These are phyloP conservation scores for Hyperopisus bebe DNA, from an alignment of 2,113 vertebrate species.

Conservation along the genomic window DNA sequence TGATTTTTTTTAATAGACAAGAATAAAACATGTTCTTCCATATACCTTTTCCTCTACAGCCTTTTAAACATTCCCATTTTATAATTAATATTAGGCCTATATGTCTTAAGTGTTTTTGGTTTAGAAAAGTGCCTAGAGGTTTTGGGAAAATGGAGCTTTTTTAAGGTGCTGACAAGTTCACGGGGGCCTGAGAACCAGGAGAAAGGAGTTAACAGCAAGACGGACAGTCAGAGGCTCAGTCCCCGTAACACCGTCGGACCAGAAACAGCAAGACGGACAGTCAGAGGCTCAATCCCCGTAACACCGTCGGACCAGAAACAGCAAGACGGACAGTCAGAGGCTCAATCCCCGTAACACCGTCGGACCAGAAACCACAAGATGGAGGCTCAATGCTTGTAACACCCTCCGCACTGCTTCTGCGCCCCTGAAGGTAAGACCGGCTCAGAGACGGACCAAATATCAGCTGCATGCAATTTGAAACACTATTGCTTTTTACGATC, in stretches of 20 bases:
- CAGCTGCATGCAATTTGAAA: slow-evolving; percentile 41
- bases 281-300: background rate
- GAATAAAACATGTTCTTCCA: slow-evolving; percentile 20
- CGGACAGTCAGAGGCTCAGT: background rate
- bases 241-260: background rate
- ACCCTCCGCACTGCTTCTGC: background rate
- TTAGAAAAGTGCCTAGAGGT: background rate
- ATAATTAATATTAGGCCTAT: background rate
- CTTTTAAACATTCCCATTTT: background rate
- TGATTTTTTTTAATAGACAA: slow-evolving; percentile 38
- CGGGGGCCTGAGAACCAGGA: background rate
- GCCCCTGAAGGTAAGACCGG: background rate
- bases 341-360: background rate
- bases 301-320: too few relatives aligned
- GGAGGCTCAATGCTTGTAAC: background rate
- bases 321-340: background rate
- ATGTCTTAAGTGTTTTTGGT: background rate
- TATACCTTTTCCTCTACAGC: background rate
- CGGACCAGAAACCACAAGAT: too few relatives aligned
- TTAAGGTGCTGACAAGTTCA: slow-evolving; percentile 8
- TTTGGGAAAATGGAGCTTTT: background rate
- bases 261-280: background rate
- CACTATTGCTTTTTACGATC: slow-evolving; percentile 49
- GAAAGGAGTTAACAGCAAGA: background rate
- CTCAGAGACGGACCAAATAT: background rate